A percentile compares a stretch with the other conserved stretches of the same genome.
Evolutionary conservation across 2,888 invertebrate genomes (phyloP).

Genomic region (Aleiodes alternator): DNA sequence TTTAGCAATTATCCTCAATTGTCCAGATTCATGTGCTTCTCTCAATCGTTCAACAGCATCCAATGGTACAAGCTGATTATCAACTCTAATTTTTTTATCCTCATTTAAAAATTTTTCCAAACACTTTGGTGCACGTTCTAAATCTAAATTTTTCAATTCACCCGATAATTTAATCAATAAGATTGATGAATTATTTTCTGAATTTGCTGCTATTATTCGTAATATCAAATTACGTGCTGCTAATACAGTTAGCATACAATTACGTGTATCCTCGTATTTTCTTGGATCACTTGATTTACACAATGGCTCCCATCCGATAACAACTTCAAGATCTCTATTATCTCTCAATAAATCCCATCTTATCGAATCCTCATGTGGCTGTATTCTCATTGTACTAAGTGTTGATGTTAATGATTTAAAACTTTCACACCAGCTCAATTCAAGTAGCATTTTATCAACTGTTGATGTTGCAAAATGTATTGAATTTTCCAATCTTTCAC

Average conservation of each 20-base stretch:
- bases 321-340: conserved; percentile 72
- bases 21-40: conserved; percentile 69
- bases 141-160: conserved; percentile 63
- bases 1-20: conserved; percentile 66
- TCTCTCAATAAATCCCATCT: conserved; percentile 69
- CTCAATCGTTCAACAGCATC: conserved; percentile 71
- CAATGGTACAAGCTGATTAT: conserved; percentile 69
- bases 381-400: conserved; percentile 68
- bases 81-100: conserved; percentile 60
- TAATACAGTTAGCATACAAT: conserved; percentile 68
- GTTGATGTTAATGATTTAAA: conserved; percentile 61
- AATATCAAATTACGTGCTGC: conserved; percentile 67
- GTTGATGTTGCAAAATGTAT: conserved; percentile 83
- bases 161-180: conserved; percentile 62
- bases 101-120: conserved; percentile 63
- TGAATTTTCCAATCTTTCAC: conserved; percentile 88
- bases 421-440: conserved; percentile 76
- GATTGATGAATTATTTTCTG: conserved; percentile 61
- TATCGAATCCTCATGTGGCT: conserved; percentile 67
- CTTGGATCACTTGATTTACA: conserved; percentile 61
- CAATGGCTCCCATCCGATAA: conserved; percentile 71
- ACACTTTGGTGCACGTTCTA: conserved; percentile 62
- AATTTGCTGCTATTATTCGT: conserved; percentile 68
- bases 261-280: conserved; percentile 68
- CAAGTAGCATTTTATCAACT: conserved; percentile 83